Evolutionary conservation across 2,113 vertebrate genomes (phyloP), one percentile per base, ranked within the genome.

Genomic region (Erinaceus europaeus): DNA sequence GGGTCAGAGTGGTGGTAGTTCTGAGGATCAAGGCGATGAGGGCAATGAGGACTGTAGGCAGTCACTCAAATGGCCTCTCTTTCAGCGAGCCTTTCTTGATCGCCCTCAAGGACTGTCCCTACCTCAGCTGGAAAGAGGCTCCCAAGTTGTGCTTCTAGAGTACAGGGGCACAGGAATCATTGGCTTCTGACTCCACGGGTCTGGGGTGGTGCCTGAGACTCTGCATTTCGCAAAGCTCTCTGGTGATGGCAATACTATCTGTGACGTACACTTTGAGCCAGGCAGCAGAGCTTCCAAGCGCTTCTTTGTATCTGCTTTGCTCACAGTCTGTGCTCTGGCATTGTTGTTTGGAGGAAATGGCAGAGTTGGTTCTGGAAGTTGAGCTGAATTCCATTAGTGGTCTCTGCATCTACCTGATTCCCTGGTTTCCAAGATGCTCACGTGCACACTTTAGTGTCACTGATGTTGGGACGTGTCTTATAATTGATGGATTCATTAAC

Each of bases 381-480:
- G 46, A 57, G 44, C 10, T 32, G 72, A 67, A 38, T 36, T 71
- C 69, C 62, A 59, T 27, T 27, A 34, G 73, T 42, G 20, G 9
- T 53, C 29, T 32, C 29, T 5, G 29, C 53, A 48, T 4, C 14
- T 2, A 4, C 11, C 25, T 2, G 2, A 3, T 48, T n/a, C 38
- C 76, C 46, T 72, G 40, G 67, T 38, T 34, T 64, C 76, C 38
- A 40, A 88, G 76, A 79, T 38, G 38, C 27, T 79, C 17, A 6
- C 21, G 1, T 29, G 61, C 25, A 69, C 14, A n/a, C 42, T 55
- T 42, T 52, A 59, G 1, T 64, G 40, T 52, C 78, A 59, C 72
- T 59, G 65, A 77, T 78, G 50, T 61, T 42, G 52, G 23, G 10
- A 42, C 40, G 48, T 75, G 32, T 68, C 92, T 91, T 75, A 29